Conservation (phyloP, 2,888 invertebrate genomes). For the Ochropleura plecta region DNA sequence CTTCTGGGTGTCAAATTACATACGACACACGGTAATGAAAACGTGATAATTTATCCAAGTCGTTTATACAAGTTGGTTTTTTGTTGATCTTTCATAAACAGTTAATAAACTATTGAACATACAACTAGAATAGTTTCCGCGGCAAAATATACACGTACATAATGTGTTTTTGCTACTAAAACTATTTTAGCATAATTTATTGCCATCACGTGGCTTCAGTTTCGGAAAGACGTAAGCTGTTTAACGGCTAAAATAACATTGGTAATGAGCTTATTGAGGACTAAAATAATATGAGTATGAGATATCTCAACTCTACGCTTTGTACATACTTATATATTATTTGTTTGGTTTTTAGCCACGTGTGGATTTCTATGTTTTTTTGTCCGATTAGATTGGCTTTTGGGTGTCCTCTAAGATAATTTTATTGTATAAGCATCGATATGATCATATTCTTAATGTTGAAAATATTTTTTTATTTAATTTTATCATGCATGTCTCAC, state of each 20-base stretch:
- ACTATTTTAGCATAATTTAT: conserved; percentile 55
- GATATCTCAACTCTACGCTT: neutral
- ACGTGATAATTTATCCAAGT: neutral
- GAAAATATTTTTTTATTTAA: neutral
- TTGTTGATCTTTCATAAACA: neutral
- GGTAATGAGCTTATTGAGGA: conserved; percentile 46
- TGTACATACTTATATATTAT: neutral
- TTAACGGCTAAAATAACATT: conserved; percentile 47
- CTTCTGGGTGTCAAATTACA: neutral
- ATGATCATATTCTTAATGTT: neutral
- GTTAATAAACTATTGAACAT: conserved; percentile 13
- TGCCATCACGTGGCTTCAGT: conserved; percentile 48
- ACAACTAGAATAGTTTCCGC: conserved; percentile 2
- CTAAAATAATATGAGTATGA: conserved; percentile 30
- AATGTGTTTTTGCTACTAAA: conserved; percentile 45
- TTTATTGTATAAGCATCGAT: neutral
- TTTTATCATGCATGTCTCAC: neutral
- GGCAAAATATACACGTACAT: conserved; percentile 30
- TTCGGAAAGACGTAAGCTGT: conserved; percentile 48
- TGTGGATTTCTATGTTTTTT: neutral
- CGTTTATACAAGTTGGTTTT: neutral
- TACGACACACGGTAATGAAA: neutral
- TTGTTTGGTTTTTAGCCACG: neutral
- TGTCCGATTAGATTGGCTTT: neutral
- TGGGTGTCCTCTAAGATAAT: neutral